Evolutionary conservation across 2,113 vertebrate species (phyloP).

Genomic region (Phrynosoma platyrhinos): DNA sequence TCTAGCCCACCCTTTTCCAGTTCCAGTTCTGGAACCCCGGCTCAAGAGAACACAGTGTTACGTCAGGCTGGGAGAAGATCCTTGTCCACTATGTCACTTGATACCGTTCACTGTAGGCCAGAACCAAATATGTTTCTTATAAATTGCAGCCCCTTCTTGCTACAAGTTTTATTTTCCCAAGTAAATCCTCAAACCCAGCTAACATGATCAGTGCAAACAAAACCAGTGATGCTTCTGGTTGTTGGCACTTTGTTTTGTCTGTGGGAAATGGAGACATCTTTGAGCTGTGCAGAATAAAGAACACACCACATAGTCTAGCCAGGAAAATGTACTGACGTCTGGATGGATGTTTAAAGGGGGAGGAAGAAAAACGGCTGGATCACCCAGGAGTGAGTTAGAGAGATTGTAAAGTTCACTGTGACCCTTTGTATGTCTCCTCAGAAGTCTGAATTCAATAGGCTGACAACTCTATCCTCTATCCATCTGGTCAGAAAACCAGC

Average conservation of each 20-base stretch:
- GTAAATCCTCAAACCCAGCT: slow-evolving; percentile 3
- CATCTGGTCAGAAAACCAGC: not conserved
- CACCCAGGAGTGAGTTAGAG: not conserved
- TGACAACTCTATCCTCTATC: not conserved
- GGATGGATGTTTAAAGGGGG: not conserved
- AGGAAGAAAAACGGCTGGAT: not conserved
- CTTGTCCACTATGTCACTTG: not conserved
- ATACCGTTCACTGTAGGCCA: not conserved
- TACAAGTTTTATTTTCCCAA: not conserved
- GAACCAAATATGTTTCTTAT: not conserved
- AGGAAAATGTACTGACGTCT: not conserved
- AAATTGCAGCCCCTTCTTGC: not conserved
- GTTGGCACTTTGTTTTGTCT: slow-evolving; percentile 19
- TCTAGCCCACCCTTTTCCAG: not conserved
- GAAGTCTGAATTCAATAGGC: not conserved
- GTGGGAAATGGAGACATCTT: not conserved
- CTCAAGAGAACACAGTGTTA: not conserved
- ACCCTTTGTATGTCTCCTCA: not conserved
- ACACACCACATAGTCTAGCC: not conserved
- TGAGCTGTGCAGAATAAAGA: not conserved
- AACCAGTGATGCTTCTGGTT: slow-evolving; percentile 25
- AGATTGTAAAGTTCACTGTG: not conserved
- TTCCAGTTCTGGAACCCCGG: not conserved
- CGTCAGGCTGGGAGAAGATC: not conserved
- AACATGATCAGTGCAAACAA: slow-evolving; percentile 16